Conservation (phyloP, 2,888 invertebrate genomes). For the Hedychridium roseum region DNA sequence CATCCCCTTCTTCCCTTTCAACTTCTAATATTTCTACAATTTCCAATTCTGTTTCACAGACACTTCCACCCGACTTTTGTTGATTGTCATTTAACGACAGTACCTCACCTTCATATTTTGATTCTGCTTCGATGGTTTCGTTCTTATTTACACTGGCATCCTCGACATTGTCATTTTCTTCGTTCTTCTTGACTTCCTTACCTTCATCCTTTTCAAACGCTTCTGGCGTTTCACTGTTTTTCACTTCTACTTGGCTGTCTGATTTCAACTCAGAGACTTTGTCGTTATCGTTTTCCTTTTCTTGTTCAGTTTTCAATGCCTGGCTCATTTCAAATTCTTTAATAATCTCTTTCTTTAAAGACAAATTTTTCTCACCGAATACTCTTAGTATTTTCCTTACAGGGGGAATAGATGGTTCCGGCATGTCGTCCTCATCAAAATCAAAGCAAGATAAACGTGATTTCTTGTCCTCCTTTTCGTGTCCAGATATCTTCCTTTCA, state of each 20-base stretch:
- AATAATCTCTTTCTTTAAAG: conserved; percentile 58
- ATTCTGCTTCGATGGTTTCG: conserved; percentile 10
- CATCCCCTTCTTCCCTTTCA: conserved; percentile 42
- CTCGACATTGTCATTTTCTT: conserved; percentile 23
- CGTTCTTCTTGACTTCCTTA: conserved; percentile 2
- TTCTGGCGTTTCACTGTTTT: conserved; percentile 11
- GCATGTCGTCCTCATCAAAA: conserved; percentile 79
- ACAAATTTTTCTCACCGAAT: conserved; percentile 57
- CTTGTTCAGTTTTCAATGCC: conserved; percentile 51
- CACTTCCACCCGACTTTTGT: conserved; percentile 17
- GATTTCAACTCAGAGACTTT: conserved; percentile 5
- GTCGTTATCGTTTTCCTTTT: conserved; percentile 39
- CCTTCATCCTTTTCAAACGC: conserved; percentile 1
- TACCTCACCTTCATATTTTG: neutral
- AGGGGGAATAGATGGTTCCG: conserved; percentile 66
- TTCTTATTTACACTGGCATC: no score
- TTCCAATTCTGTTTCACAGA: conserved; percentile 45
- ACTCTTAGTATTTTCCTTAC: conserved; percentile 75
- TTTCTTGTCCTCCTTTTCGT: conserved; percentile 60
- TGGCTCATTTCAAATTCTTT: conserved; percentile 61
- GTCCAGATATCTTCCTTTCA: conserved; percentile 31
- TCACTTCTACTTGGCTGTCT: neutral
- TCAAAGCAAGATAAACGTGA: conserved; percentile 77
- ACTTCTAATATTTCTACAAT: conserved; percentile 56
- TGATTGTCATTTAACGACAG: neutral